These are phyloP conservation scores for Onychostoma macrolepis DNA, from an alignment of 2,113 vertebrate genomes.

Conservation along the genomic window DNA sequence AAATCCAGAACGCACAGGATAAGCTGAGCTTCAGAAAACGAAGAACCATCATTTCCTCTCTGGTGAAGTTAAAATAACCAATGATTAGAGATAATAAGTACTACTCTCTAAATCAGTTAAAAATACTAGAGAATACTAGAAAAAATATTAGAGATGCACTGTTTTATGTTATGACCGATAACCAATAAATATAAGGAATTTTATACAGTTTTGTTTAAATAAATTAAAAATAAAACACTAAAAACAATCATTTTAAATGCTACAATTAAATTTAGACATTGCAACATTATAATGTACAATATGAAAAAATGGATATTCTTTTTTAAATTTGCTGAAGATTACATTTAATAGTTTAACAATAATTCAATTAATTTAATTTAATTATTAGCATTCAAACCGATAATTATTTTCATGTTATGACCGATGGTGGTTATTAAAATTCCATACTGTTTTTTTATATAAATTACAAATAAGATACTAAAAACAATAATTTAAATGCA, in stretches of 20 bases:
- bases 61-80: neutral
- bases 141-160: no score
- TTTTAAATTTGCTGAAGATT: neutral
- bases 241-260: neutral
- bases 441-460: no score
- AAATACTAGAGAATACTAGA: neutral
- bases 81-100: neutral
- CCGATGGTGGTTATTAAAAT: no score
- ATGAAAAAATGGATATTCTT: neutral
- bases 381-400: no score
- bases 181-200: no score
- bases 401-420: no score
- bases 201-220: no score
- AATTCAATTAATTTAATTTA: no score
- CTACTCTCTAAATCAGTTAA: neutral
- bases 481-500: no score
- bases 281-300: neutral
- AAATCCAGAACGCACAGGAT: slow-evolving; percentile 46
- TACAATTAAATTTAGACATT: neutral
- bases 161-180: no score
- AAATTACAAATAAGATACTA: no score
- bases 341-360: neutral
- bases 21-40: slow-evolving; percentile 47
- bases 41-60: slow-evolving; percentile 42
- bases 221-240: no score